Evolutionary conservation across 2,888 invertebrate species (phyloP).

Genomic region (Ophion costatus): DNA sequence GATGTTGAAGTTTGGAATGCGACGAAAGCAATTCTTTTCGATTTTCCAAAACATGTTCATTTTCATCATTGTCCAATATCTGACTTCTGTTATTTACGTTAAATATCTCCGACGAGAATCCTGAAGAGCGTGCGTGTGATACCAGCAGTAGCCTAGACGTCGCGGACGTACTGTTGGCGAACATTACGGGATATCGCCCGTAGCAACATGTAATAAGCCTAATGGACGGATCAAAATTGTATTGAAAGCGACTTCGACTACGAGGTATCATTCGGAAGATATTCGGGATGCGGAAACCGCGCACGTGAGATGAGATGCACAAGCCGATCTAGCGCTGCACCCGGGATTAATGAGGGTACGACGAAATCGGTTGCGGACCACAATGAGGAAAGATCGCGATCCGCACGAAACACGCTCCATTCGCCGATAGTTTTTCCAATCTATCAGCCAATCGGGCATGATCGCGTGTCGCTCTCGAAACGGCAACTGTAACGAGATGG

Average conservation of each 20-base stretch:
- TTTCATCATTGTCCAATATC: no score
- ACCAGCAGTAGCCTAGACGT: no score
- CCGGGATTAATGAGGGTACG: slow-evolving; percentile 7
- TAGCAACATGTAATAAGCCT: slow-evolving; percentile 28
- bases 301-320: slow-evolving; percentile 4
- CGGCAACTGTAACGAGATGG: slow-evolving; percentile 31
- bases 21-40: neutral
- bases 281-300: slow-evolving; percentile 4
- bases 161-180: neutral
- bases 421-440: neutral
- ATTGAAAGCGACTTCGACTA: slow-evolving; percentile 19
- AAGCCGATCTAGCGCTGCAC: neutral
- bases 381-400: neutral
- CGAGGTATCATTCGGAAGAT: slow-evolving; percentile 14
- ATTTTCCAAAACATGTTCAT: neutral
- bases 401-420: neutral
- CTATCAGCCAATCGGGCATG: slow-evolving; percentile 22
- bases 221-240: slow-evolving; percentile 35
- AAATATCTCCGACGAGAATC: no score
- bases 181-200: slow-evolving; percentile 13
- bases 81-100: no score
- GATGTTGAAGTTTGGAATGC: no score
- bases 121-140: no score
- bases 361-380: slow-evolving; percentile 24
- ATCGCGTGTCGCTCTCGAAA: slow-evolving; percentile 23